Conservation (phyloP, 2,113 vertebrate species). For the Morphnarchus princeps region DNA sequence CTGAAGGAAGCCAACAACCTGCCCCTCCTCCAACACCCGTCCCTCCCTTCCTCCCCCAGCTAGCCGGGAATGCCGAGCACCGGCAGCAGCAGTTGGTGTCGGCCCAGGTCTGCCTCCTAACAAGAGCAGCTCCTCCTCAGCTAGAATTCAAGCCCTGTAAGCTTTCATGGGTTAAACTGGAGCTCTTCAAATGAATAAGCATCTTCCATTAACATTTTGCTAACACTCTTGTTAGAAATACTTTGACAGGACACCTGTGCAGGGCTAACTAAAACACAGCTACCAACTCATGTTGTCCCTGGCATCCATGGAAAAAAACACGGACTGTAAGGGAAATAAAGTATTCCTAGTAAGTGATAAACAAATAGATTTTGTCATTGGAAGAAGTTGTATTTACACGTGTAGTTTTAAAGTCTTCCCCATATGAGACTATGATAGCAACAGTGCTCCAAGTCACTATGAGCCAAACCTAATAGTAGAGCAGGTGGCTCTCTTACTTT, state of each 20-base stretch:
- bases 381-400: not conserved
- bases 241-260: not conserved
- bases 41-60: slow-evolving; percentile 49
- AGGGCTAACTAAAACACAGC: not conserved
- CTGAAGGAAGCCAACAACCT: slow-evolving; percentile 29
- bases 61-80: accelerated
- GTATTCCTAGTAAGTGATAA: not conserved
- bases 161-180: not conserved
- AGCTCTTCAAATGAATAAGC: not conserved
- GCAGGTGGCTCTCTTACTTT: not conserved
- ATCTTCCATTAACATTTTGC: not conserved
- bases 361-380: not conserved
- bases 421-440: accelerated
- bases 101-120: not conserved
- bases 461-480: not conserved
- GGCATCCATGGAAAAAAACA: not conserved
- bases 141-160: not conserved
- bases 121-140: not conserved
- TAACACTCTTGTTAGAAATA: not conserved
- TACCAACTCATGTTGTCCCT: not conserved
- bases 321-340: not conserved
- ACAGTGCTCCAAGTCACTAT: not conserved
- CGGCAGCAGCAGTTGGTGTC: not conserved
- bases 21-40: not conserved
- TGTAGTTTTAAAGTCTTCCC: not conserved